These are phyloP conservation scores for Semibalanus balanoides DNA, from an alignment of 1,140 invertebrate genomes.

Conservation along the genomic window DNA sequence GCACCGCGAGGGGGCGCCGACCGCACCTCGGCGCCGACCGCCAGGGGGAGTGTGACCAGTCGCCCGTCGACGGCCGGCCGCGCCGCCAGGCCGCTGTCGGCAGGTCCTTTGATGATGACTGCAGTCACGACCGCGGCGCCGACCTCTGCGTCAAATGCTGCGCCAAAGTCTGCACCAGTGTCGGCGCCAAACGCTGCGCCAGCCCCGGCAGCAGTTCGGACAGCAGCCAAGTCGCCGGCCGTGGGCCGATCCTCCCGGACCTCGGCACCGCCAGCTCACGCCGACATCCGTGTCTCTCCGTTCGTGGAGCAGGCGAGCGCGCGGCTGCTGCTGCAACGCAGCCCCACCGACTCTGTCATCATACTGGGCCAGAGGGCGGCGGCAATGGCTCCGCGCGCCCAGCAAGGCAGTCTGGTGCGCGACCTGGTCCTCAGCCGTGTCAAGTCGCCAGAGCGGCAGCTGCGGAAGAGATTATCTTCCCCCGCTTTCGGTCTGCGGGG, in stretches of 20 bases:
- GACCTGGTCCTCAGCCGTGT: slow-evolving; percentile 1
- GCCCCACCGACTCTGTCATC: not conserved
- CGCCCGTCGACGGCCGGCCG: too few relatives aligned
- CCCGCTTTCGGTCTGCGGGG: not conserved
- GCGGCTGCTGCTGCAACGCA: not conserved
- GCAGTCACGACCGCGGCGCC: too few relatives aligned
- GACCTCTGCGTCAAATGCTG: too few relatives aligned
- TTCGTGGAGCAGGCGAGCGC: not conserved
- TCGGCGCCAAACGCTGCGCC: too few relatives aligned
- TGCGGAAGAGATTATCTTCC: not conserved
- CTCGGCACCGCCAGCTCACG: too few relatives aligned
- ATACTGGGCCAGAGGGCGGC: not conserved
- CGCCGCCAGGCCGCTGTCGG: too few relatives aligned
- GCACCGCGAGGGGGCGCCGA: not conserved
- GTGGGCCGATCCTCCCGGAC: not conserved
- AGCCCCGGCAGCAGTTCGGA: too few relatives aligned
- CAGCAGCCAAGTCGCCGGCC: too few relatives aligned
- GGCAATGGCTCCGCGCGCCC: not conserved
- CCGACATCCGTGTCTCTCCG: not conserved
- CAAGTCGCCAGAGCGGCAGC: not conserved
- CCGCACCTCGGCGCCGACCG: not conserved
- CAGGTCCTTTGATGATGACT: too few relatives aligned
- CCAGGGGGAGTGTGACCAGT: not conserved
- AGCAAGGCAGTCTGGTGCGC: slow-evolving; percentile 2
- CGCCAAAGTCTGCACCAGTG: too few relatives aligned